Conservation (phyloP, 1,140 invertebrate species). For the Lanistes nyassanus region DNA sequence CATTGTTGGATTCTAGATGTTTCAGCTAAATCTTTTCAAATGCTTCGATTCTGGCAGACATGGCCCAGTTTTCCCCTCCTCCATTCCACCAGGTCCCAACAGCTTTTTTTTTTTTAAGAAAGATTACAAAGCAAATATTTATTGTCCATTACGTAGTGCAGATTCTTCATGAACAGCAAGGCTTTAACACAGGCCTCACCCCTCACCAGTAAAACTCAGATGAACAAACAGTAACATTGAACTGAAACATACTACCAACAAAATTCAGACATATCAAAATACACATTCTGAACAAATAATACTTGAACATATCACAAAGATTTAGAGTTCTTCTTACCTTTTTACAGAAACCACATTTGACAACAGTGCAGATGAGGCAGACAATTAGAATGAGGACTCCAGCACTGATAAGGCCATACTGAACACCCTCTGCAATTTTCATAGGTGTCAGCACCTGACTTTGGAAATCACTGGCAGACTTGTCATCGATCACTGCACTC, state of each 20-base stretch:
- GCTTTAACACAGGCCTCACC: too few relatives aligned
- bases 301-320: not conserved
- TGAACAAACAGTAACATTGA: not conserved
- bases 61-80: too few relatives aligned
- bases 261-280: not conserved
- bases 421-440: constrained; percentile 38
- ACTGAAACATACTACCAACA: not conserved
- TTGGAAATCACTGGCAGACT: constrained; percentile 40
- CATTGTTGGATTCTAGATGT: too few relatives aligned
- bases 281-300: not conserved
- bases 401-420: constrained; percentile 43
- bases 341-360: constrained; percentile 16
- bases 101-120: too few relatives aligned
- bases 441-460: constrained; percentile 30
- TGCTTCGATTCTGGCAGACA: too few relatives aligned
- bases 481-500: constrained; percentile 44
- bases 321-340: not conserved
- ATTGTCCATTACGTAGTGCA: too few relatives aligned
- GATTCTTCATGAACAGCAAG: too few relatives aligned
- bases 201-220: not conserved
- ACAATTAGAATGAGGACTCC: constrained; percentile 35
- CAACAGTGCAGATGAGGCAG: constrained; percentile 23
- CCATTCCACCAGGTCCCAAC: too few relatives aligned
- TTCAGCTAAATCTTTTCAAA: too few relatives aligned
- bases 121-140: too few relatives aligned